Evolutionary conservation across 2,888 invertebrate genomes (phyloP).

Genomic region (Melanchra persicariae): DNA sequence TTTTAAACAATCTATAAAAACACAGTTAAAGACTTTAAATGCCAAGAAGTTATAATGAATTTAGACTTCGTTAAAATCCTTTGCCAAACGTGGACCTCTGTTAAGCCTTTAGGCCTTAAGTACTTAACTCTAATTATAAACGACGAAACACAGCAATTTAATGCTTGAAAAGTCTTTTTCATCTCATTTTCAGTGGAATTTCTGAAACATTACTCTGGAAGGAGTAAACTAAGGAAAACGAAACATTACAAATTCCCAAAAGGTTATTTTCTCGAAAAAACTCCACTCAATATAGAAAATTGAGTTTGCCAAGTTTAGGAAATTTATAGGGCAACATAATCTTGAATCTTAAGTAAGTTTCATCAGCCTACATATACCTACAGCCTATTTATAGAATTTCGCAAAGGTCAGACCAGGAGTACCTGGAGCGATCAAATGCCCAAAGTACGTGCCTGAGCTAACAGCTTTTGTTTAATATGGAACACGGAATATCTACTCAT

Average conservation of each 20-base stretch:
- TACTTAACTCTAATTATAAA: slow-evolving; percentile 8
- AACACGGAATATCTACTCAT: background rate
- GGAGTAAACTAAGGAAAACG: background rate
- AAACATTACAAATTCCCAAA: slow-evolving; percentile 6
- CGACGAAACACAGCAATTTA: background rate
- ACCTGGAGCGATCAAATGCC: slow-evolving; percentile 14
- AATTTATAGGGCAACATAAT: slow-evolving; percentile 16
- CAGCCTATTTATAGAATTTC: slow-evolving; percentile 28
- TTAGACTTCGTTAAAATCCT: background rate
- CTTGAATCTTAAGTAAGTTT: slow-evolving; percentile 14
- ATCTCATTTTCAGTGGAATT: background rate
- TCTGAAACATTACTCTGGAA: background rate
- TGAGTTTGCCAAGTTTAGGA: background rate
- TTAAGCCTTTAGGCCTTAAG: slow-evolving; percentile 2
- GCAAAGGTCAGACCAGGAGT: slow-evolving; percentile 29
- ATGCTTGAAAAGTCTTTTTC: background rate
- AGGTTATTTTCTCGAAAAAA: background rate
- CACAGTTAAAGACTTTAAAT: background rate
- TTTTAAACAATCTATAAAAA: background rate
- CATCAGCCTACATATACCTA: background rate
- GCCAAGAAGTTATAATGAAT: slow-evolving; percentile 1
- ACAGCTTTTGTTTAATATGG: slow-evolving; percentile 13
- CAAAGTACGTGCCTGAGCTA: slow-evolving; percentile 4
- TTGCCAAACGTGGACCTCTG: background rate
- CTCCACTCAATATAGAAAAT: slow-evolving; percentile 2